Conservation (phyloP, 2,113 vertebrate genomes). For the Heterocephalus glaber region DNA sequence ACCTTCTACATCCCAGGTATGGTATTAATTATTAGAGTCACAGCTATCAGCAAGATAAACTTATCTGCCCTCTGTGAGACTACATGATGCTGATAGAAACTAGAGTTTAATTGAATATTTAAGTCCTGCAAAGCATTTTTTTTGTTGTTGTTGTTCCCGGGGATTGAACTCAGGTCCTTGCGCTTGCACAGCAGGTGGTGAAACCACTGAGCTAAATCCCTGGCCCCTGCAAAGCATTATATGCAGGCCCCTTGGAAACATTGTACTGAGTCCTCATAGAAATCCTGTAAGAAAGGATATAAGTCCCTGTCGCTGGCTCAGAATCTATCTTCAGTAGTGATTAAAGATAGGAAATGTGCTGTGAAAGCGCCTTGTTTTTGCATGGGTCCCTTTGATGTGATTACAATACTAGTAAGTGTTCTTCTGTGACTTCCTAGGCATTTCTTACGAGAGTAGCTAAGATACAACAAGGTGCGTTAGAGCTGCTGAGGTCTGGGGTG, state of each 20-base stretch:
- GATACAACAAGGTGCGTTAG: constrained; percentile 92
- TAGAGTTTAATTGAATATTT: not conserved
- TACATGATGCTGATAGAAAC: not conserved
- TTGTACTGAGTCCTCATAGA: not conserved
- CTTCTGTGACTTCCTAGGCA: constrained; percentile 85
- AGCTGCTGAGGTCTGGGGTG: constrained; percentile 93
- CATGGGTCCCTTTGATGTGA: not conserved
- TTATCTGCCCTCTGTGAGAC: not conserved
- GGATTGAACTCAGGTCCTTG: too few relatives aligned
- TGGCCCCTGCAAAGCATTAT: not conserved
- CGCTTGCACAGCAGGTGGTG: too few relatives aligned
- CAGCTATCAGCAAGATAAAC: not conserved
- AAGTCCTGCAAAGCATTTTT: not conserved
- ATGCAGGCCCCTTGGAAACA: not conserved
- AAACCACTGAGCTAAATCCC: too few relatives aligned
- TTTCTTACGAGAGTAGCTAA: constrained; percentile 96
- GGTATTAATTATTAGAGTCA: not conserved
- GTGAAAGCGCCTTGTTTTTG: not conserved
- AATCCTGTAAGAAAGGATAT: not conserved
- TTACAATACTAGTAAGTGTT: not conserved
- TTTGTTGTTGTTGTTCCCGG: too few relatives aligned
- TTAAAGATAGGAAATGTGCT: not conserved
- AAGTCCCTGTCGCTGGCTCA: not conserved
- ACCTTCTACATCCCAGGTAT: not conserved
- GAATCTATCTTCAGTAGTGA: not conserved